phyloP scores from a whole-genome alignment of 2,113 vertebrate genomes.

The Hemichromis elongatus region DNA sequence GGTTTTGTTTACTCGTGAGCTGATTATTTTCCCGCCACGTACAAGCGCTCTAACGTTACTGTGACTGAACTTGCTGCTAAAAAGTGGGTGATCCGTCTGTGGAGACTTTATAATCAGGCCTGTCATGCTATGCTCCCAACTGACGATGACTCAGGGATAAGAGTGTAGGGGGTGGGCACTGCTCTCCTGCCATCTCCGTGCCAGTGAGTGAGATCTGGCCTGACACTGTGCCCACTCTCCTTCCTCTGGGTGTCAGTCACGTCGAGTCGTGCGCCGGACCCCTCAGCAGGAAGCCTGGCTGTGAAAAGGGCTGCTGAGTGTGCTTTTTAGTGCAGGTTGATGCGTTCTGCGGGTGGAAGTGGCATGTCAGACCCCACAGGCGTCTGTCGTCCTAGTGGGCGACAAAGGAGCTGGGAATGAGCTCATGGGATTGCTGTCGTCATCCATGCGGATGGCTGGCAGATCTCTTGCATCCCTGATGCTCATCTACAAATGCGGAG shows the following conservation, averaged over 20 bases:
- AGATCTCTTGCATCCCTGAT: neutral
- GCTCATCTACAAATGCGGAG: neutral
- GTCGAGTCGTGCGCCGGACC: neutral
- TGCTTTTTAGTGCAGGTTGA: conserved; percentile 24
- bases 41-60: neutral
- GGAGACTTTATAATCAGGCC: neutral
- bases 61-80: neutral
- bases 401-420: neutral
- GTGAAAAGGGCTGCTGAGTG: conserved; percentile 37
- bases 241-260: conserved; percentile 65
- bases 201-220: conserved; percentile 57
- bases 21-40: neutral
- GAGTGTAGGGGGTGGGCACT: neutral
- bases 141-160: conserved; percentile 49
- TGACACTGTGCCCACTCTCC: conserved; percentile 58
- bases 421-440: neutral
- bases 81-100: neutral
- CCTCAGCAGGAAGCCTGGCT: conserved; percentile 29
- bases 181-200: neutral
- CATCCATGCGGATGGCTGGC: neutral
- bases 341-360: conserved; percentile 18
- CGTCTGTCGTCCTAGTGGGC: neutral
- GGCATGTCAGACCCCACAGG: neutral
- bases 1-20: neutral
- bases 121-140: conserved; percentile 1